Evolutionary conservation across 2,888 invertebrate species (phyloP).

Genomic region (Boloria selene): DNA sequence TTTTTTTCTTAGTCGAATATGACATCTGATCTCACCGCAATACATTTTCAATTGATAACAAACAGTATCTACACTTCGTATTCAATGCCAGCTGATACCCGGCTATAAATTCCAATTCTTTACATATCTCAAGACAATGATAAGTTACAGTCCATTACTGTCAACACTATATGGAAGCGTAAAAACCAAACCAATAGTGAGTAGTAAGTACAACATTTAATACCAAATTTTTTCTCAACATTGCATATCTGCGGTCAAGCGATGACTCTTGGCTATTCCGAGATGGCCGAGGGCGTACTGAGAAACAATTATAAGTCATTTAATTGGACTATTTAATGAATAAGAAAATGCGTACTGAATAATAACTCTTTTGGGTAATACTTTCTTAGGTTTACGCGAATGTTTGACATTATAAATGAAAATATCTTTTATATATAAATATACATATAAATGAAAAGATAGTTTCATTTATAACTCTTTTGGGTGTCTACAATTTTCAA

Average conservation of each 20-base stretch:
- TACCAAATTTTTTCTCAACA: conserved; percentile 5
- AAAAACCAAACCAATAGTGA: neutral
- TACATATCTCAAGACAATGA: neutral
- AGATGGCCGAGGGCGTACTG: conserved; percentile 18
- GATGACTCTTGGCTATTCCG: conserved; percentile 23
- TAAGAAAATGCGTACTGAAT: neutral
- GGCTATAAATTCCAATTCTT: too few species aligned
- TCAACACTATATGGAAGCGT: neutral
- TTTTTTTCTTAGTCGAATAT: too few species aligned
- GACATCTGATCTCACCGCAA: too few species aligned
- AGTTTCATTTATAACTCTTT: too few species aligned
- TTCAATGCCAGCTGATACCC: too few species aligned
- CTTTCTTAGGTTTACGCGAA: too few species aligned
- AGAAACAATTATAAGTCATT: conserved; percentile 23
- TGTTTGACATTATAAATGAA: too few species aligned
- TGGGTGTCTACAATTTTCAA: neutral
- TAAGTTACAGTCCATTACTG: neutral
- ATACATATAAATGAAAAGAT: too few species aligned
- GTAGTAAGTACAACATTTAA: neutral
- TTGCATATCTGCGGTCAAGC: neutral
- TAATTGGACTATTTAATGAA: conserved; percentile 8
- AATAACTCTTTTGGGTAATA: neutral
- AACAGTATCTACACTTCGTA: too few species aligned
- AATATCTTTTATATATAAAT: too few species aligned
- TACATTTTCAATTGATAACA: too few species aligned